A percentile compares a stretch with the other conserved stretches of the same genome.
These are phyloP conservation scores for Toxotes chatareus DNA, from an alignment of 2,113 vertebrate genomes.

Conservation along the genomic window DNA sequence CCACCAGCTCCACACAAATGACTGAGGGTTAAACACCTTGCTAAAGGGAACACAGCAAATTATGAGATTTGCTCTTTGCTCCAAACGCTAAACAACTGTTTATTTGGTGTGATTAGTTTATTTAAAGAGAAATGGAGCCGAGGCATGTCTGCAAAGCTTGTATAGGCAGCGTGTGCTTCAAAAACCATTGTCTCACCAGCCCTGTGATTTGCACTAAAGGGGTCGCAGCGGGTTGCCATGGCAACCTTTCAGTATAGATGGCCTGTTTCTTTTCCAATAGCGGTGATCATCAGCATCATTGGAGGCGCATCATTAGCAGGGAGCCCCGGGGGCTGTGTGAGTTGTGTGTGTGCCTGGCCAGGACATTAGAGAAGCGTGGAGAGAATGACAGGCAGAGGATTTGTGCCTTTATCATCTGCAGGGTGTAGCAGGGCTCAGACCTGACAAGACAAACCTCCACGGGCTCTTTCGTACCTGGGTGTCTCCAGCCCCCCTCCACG, in stretches of 20 bases:
- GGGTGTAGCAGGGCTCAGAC: slow-evolving; percentile 13
- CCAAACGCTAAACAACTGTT: slow-evolving; percentile 1
- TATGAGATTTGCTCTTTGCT: background rate
- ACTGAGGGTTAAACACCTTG: background rate
- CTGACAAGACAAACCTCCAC: slow-evolving; percentile 6
- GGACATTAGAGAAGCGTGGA: slow-evolving; percentile 43
- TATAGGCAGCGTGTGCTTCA: slow-evolving; percentile 36
- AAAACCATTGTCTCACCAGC: slow-evolving; percentile 65
- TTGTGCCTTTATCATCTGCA: slow-evolving; percentile 41
- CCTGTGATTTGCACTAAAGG: slow-evolving; percentile 63
- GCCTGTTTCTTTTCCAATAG: slow-evolving; percentile 64
- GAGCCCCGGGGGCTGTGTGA: slow-evolving; percentile 61
- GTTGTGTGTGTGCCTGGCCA: slow-evolving; percentile 45
- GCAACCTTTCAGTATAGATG: slow-evolving; percentile 70
- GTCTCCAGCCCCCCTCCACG: background rate
- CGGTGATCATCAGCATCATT: slow-evolving; percentile 68
- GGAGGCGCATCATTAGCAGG: slow-evolving; percentile 68
- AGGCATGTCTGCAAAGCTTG: slow-evolving; percentile 19
- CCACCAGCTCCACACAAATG: background rate
- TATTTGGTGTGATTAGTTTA: background rate
- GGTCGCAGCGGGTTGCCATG: slow-evolving; percentile 69
- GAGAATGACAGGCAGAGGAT: slow-evolving; percentile 17
- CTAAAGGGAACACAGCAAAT: background rate
- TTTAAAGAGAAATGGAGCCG: slow-evolving; percentile 4
- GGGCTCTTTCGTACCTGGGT: slow-evolving; percentile 37